A percentile compares a stretch with the other conserved stretches of the same genome.
These are phyloP conservation scores for Lipophrys pholis DNA, from an alignment of 2,113 vertebrate genomes.

Conservation along the genomic window DNA sequence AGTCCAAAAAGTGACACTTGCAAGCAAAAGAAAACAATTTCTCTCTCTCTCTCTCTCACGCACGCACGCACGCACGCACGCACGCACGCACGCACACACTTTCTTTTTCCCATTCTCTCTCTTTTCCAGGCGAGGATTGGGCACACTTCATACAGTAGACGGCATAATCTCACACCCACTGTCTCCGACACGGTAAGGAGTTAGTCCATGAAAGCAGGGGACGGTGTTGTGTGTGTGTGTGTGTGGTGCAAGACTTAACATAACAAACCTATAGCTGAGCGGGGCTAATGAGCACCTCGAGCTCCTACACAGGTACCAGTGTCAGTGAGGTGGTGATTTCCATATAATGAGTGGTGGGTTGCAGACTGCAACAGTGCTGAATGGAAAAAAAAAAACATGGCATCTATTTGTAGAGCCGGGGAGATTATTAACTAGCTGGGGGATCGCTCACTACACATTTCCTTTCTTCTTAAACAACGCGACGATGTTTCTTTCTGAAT, in stretches of 20 bases:
- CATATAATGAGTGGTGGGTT: slow-evolving; percentile 46
- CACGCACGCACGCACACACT: background rate
- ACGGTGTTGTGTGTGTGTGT: background rate
- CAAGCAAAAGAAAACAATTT: slow-evolving; percentile 33
- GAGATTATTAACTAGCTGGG: slow-evolving; percentile 32
- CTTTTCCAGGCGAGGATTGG: slow-evolving; percentile 56
- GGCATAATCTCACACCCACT: slow-evolving; percentile 56
- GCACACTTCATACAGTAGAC: slow-evolving; percentile 65
- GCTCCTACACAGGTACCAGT: slow-evolving; percentile 38
- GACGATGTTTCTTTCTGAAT: too few species aligned
- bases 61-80: slow-evolving; percentile 24
- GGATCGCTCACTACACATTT: slow-evolving; percentile 20
- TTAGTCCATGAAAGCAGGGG: slow-evolving; percentile 21
- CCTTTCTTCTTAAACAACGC: slow-evolving; percentile 17
- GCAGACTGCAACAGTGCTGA: slow-evolving; percentile 30
- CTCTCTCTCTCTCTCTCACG: slow-evolving; percentile 20
- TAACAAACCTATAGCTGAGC: slow-evolving; percentile 16
- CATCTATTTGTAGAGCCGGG: slow-evolving; percentile 26
- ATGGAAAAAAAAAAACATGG: slow-evolving; percentile 36
- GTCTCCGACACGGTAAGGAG: slow-evolving; percentile 13
- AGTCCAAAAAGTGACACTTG: slow-evolving; percentile 40
- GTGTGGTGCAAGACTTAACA: slow-evolving; percentile 16
- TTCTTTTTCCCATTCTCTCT: slow-evolving; percentile 35
- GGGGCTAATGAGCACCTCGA: slow-evolving; percentile 61
- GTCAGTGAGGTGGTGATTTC: slow-evolving; percentile 45